Percentiles rank a stretch among this genome's conserved stretches.
Conservation (phyloP, 2,888 invertebrate species). For the Pristionchus maxplancki region DNA sequence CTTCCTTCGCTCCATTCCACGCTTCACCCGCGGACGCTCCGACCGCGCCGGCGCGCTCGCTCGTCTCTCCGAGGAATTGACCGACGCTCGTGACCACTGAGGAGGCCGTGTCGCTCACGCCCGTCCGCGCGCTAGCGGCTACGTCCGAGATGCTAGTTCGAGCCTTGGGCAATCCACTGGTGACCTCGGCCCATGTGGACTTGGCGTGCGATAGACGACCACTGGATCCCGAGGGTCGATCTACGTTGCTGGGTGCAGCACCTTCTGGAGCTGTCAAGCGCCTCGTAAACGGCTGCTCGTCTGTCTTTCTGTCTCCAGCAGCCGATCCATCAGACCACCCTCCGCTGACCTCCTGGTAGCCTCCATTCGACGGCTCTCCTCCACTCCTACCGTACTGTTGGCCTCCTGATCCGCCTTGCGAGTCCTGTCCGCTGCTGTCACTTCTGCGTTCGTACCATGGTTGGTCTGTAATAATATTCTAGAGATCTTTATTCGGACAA, state of each 20-base stretch:
- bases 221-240: neutral
- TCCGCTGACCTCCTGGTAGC: neutral
- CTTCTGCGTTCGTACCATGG: neutral
- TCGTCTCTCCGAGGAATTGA: neutral
- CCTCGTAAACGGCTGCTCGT: neutral
- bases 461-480: neutral
- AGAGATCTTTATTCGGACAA: neutral
- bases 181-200: conserved; percentile 27
- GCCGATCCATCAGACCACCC: neutral
- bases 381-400: neutral
- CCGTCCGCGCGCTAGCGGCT: neutral
- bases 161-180: neutral
- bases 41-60: neutral
- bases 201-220: neutral
- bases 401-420: neutral
- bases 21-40: neutral
- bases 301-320: neutral
- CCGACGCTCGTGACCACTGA: neutral
- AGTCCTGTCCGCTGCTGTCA: neutral
- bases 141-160: neutral
- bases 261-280: neutral
- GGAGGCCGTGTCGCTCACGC: neutral
- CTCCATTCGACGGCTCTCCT: neutral
- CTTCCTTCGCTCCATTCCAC: neutral
- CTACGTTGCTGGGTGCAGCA: neutral